Base-by-base conservation (phyloP, 2,797 vertebrate genomes). In the Lacerta viridis region DNA sequence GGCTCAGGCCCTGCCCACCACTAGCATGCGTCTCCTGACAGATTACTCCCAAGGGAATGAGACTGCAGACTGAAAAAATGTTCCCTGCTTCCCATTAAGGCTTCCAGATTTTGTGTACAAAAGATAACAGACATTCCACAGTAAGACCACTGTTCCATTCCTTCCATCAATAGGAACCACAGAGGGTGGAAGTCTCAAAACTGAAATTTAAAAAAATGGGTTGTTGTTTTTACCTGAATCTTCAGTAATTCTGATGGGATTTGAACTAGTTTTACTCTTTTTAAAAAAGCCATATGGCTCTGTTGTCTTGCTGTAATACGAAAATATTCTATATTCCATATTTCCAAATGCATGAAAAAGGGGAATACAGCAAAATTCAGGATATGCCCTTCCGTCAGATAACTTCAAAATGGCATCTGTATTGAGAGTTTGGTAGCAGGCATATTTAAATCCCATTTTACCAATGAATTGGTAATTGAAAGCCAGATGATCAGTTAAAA, bases 181-280 rank as follows among this genome's bases (percentile, higher is more conserved):
- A 43, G 76, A 3, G 74, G 11, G 5, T 79, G 66, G 50, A 17
- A 18, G 50, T 59, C 29, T 46, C 23, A 71, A n/a, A n/a, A 7
- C 20, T 36, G 29, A 78, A 55, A 69, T 39, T 39, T 27, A 50
- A 50, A 88, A 88, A n/a, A n/a, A 8, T 75, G 27, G 39, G 43
- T 68, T 46, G 33, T 64, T 78, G 50, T n/a, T 75, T 80, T 69
- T 77, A 68, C n/a, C 71, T 68, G 59, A 84, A 55, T 84, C 20
- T 72, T 84, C 27, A 29, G 27, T 50, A 80, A 46, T 80, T 33
- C 5, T 61, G 50, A 2, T 84, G 20, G 33, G 43, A 66, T 84
- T 55, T 84, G 33, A 41, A 33, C 50, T 46, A 81, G 27, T 55
- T 59, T 23, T 15, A 55, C 50, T 50, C 50, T 64, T 55, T 43